Conservation (phyloP, 1,140 invertebrate genomes). For the Rhagoletis pomonella region DNA sequence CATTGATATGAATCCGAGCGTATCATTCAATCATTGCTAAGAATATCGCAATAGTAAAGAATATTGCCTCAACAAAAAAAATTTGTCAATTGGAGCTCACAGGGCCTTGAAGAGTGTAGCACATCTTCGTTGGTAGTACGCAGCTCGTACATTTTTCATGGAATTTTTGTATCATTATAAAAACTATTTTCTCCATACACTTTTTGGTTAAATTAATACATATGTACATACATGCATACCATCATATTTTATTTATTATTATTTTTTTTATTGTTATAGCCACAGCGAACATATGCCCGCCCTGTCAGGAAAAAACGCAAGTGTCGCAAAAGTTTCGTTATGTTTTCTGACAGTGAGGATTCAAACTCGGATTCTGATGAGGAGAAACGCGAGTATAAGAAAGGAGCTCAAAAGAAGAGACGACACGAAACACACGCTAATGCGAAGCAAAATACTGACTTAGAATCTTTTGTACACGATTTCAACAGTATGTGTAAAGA, state of each 20-base stretch:
- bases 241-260: constrained; percentile 32
- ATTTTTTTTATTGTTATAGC: constrained; percentile 58
- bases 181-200: background rate
- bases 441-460: constrained; percentile 57
- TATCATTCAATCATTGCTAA: background rate
- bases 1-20: background rate
- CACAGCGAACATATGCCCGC: constrained; percentile 64
- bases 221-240: background rate
- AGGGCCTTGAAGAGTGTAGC: constrained; percentile 71
- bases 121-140: constrained; percentile 71
- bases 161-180: background rate
- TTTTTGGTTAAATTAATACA: too few species aligned
- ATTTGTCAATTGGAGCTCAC: constrained; percentile 61
- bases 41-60: constrained; percentile 2
- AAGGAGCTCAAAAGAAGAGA: constrained; percentile 57
- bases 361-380: constrained; percentile 60
- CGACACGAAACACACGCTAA: constrained; percentile 56
- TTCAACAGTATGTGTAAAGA: constrained; percentile 68
- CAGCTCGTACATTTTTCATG: constrained; percentile 61
- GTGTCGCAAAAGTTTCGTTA: constrained; percentile 60
- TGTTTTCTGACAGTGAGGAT: constrained; percentile 65
- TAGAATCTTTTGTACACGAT: constrained; percentile 63
- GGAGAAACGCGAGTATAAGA: constrained; percentile 59
- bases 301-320: constrained; percentile 66
- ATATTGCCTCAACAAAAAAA: background rate